Conservation (phyloP, 2,888 invertebrate genomes). For the Troides oblongomaculatus region DNA sequence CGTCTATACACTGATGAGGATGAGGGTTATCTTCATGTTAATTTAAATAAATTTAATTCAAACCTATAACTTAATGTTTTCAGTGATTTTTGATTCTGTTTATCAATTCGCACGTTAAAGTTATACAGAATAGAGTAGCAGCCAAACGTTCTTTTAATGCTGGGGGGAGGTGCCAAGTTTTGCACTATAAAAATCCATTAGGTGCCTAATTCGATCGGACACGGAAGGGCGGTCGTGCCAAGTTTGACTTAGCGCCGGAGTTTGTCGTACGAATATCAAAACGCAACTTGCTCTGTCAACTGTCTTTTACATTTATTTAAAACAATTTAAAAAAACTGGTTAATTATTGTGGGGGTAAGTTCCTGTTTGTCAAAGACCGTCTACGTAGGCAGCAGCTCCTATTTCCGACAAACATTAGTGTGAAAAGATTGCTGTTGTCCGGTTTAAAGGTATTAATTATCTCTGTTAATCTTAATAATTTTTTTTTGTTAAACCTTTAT, state of each 20-base stretch:
- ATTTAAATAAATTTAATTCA: no score
- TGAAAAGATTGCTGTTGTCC: no score
- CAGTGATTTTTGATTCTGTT: not conserved
- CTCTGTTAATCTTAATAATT: no score
- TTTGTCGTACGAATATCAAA: slow-evolving; percentile 25
- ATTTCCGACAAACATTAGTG: no score
- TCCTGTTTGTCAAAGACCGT: no score
- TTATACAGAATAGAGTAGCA: slow-evolving; percentile 8
- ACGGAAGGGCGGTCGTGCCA: slow-evolving; percentile 21
- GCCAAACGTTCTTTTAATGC: slow-evolving; percentile 11
- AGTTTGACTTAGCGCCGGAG: slow-evolving; percentile 22
- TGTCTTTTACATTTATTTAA: not conserved
- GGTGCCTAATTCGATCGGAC: slow-evolving; percentile 26
- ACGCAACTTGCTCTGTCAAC: slow-evolving; percentile 7
- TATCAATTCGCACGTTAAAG: slow-evolving; percentile 8
- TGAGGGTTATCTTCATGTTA: no score
- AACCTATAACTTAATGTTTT: no score
- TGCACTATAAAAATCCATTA: slow-evolving; percentile 28
- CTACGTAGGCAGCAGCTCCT: no score
- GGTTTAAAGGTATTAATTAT: no score
- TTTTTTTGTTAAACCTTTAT: no score
- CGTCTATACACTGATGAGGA: no score
- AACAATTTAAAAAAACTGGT: not conserved
- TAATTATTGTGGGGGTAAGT: no score
- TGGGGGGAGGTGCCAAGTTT: slow-evolving; percentile 19